A percentile compares a stretch with the other conserved stretches of the same genome.
Evolutionary conservation across 2,113 vertebrate species (phyloP).

Genomic region (Marmota flaviventris): DNA sequence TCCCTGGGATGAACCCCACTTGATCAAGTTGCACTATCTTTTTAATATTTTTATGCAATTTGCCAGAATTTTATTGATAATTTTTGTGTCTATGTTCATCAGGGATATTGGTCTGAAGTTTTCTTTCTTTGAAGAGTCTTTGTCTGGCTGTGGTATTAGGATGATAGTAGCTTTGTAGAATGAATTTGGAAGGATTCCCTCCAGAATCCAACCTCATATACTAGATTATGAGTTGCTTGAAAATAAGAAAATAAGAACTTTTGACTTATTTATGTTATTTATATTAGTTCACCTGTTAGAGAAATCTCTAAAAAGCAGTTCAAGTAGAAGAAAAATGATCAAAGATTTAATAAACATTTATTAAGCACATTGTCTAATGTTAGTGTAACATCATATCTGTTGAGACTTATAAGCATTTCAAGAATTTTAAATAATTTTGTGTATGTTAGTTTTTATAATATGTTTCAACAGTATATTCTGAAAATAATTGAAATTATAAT

Average conservation of each 20-base stretch:
- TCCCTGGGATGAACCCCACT: too few species aligned
- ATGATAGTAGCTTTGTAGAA: too few species aligned
- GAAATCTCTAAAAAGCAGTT: neutral
- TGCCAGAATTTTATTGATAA: too few species aligned
- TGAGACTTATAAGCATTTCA: neutral
- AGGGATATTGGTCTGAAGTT: too few species aligned
- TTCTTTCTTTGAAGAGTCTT: too few species aligned
- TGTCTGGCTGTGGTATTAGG: too few species aligned
- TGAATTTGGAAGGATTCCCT: too few species aligned
- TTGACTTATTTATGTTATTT: neutral
- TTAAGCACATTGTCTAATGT: neutral
- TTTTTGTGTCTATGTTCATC: too few species aligned
- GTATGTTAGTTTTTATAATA: neutral
- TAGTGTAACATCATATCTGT: neutral
- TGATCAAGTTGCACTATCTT: too few species aligned
- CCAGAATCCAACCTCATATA: neutral
- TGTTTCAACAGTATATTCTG: neutral
- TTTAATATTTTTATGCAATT: too few species aligned
- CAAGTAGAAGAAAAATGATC: neutral
- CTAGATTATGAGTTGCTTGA: neutral
- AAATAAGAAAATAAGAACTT: neutral
- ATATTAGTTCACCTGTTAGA: neutral
- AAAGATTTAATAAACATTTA: constrained; percentile 36
- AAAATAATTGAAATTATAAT: neutral
- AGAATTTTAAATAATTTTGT: neutral